phyloP scores from a whole-genome alignment of 2,888 invertebrate genomes.

The Cephalotes varians region DNA sequence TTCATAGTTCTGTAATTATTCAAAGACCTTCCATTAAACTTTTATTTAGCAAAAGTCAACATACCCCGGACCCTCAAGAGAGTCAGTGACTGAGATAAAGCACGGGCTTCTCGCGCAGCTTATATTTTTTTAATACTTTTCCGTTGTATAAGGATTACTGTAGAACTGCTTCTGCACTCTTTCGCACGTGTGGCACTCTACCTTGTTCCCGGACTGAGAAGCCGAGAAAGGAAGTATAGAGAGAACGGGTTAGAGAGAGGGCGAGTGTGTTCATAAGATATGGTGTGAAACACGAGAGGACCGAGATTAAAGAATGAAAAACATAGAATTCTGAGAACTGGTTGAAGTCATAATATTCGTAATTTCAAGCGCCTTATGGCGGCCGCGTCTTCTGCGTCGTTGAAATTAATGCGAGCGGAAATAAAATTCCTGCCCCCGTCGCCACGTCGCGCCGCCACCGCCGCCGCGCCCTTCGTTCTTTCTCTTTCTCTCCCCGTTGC shows the following conservation, averaged over 20 bases:
- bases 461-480: slow-evolving; percentile 56
- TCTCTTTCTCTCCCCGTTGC: background rate
- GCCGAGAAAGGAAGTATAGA: slow-evolving; percentile 25
- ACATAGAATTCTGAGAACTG: slow-evolving; percentile 85
- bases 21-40: background rate
- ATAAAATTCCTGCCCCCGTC: slow-evolving; percentile 77
- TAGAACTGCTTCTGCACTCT: slow-evolving; percentile 23
- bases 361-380: slow-evolving; percentile 81
- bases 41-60: slow-evolving; percentile 16
- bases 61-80: background rate
- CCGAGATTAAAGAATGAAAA: slow-evolving; percentile 86
- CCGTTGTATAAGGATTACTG: slow-evolving; percentile 28
- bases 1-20: slow-evolving; percentile 13
- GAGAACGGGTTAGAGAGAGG: slow-evolving; percentile 57
- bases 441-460: slow-evolving; percentile 56
- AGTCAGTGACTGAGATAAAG: slow-evolving; percentile 25
- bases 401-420: slow-evolving; percentile 79
- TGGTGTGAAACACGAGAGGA: slow-evolving; percentile 84
- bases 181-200: slow-evolving; percentile 45
- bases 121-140: slow-evolving; percentile 22
- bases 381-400: slow-evolving; percentile 74
- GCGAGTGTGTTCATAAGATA: slow-evolving; percentile 77
- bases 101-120: background rate
- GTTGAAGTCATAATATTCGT: slow-evolving; percentile 85
- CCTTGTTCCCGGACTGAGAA: slow-evolving; percentile 41